Conservation (phyloP, 2,888 invertebrate genomes). For the Nephrotoma appendiculata region DNA sequence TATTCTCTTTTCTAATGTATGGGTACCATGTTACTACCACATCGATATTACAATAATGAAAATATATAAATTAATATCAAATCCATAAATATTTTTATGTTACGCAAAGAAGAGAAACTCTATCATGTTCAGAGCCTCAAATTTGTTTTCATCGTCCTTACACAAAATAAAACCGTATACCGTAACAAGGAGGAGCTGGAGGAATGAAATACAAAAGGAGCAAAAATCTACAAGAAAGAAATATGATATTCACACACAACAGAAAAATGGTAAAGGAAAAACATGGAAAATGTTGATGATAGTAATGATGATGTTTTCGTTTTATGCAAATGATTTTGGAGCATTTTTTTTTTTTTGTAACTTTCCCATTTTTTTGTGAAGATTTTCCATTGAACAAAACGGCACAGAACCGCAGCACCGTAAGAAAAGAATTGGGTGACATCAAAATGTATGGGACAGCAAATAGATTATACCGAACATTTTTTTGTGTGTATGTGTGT, state of each 20-base stretch:
- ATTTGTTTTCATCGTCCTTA: neutral
- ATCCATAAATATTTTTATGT: neutral
- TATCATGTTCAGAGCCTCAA: neutral
- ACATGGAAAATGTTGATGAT: neutral
- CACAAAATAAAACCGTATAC: neutral
- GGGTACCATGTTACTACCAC: neutral
- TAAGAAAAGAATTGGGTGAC: neutral
- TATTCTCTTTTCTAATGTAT: neutral
- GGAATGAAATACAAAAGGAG: neutral
- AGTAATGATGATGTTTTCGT: neutral
- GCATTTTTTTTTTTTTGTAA: neutral
- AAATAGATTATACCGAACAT: neutral
- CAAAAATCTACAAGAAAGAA: neutral
- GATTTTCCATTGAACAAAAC: neutral
- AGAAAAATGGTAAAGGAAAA: neutral
- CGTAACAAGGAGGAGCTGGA: neutral
- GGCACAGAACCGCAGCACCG: neutral
- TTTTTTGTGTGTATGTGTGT: neutral
- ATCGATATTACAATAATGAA: neutral
- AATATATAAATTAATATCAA: neutral
- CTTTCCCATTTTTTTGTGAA: neutral
- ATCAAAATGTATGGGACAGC: neutral
- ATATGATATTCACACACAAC: neutral
- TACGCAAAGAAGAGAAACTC: neutral
- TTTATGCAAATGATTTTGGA: neutral